Base-by-base conservation (phyloP, 2,797 vertebrate species). In the Chaunax sp. region DNA sequence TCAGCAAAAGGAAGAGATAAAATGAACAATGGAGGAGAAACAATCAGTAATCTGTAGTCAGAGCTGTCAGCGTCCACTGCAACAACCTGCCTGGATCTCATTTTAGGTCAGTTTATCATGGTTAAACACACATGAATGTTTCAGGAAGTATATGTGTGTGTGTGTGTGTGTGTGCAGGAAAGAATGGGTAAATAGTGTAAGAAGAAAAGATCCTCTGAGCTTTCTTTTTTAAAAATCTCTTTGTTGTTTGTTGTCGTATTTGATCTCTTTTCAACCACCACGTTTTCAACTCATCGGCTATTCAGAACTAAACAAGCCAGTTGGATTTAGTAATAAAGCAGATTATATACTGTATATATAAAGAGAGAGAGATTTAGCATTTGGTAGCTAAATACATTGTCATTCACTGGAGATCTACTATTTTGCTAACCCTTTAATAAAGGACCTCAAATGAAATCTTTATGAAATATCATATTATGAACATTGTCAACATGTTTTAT, bases 1-100 rank as follows among this genome's bases (percentile, higher is more conserved):
- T 46, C 50, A 56, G 64, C 16, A 9, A 49, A 63, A 49, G 18
- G 60, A 77, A 53, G 68, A 20, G 75, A 83, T 81, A 82, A 87
- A 79, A 83, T 78, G 73, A 86, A 83, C 87, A 85, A 80, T 73
- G 54, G 55, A 84, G 61, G 54, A 83, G 84, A 89, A 88, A 78
- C 87, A 62, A 86, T 83, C 82, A 75, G 71, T 77, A 81, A 88
- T 83, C 67, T 76, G 63, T 68, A 59, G 22, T 14, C 54, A 33
- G 74, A 68, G 64, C 77, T 69, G 67, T 78, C 82, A 83, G 65
- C 64, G 53, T 79, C 49, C 64, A 69, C 23, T 63, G 47, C 63
- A 75, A 64, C 75, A 73, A 67, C 46, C 58, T 60, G 80, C 75
- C 83, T 86, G 75, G 84, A 81, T 85, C 82, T 83, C 77, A 84